These are phyloP conservation scores for Portevinia maculata DNA, from an alignment of 2,888 invertebrate species.

Conservation along the genomic window DNA sequence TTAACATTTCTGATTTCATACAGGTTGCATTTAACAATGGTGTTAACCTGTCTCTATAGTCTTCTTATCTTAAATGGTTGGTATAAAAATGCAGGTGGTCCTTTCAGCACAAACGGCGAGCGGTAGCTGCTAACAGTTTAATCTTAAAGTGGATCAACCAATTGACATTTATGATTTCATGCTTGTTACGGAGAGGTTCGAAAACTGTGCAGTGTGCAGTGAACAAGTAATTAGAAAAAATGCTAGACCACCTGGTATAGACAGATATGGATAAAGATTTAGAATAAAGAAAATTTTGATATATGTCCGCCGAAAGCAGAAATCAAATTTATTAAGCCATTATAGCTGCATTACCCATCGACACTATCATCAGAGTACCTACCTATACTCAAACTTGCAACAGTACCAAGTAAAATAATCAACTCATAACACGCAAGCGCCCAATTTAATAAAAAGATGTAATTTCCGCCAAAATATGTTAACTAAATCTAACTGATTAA, in stretches of 20 bases:
- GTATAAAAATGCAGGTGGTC: slow-evolving; percentile 57
- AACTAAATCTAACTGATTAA: slow-evolving; percentile 49
- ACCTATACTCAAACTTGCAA: no score
- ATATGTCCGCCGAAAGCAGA: no score
- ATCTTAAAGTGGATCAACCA: slow-evolving; percentile 36
- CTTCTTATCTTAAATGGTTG: slow-evolving; percentile 60
- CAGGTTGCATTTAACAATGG: slow-evolving; percentile 10
- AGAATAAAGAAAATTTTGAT: no score
- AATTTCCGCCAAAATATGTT: slow-evolving; percentile 37
- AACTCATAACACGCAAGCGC: slow-evolving; percentile 43
- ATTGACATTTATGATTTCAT: slow-evolving; percentile 61
- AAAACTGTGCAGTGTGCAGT: no score
- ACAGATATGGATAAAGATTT: no score
- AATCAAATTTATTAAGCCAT: no score
- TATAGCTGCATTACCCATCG: no score
- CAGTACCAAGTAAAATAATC: slow-evolving; percentile 15
- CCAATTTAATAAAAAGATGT: slow-evolving; percentile 20
- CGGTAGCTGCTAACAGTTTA: slow-evolving; percentile 52
- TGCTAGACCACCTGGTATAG: no score
- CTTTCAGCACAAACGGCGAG: slow-evolving; percentile 7
- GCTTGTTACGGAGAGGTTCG: slow-evolving; percentile 17
- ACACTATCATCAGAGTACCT: no score
- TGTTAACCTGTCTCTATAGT: slow-evolving; percentile 49
- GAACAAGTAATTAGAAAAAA: no score
- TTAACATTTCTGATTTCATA: no score